Conservation (phyloP, 2,113 vertebrate species). For the Artemisiospiza belli region DNA sequence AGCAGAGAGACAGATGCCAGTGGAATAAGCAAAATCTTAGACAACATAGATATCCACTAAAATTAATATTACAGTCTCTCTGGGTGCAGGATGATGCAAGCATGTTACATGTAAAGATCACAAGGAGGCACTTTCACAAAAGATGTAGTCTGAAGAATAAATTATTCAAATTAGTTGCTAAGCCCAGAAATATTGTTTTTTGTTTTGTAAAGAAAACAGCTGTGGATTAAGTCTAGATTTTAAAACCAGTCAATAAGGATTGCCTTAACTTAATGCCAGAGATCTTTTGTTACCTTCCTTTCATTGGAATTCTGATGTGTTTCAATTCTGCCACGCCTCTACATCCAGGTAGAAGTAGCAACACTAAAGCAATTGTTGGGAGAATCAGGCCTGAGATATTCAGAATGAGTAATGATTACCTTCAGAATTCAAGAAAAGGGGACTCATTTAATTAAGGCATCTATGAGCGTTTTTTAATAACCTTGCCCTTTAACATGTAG, state of each 20-base stretch:
- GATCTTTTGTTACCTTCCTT: not conserved
- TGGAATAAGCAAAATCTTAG: not conserved
- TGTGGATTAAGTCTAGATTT: not conserved
- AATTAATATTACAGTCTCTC: not conserved
- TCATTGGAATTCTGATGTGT: rapidly evolving
- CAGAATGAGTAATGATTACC: not conserved
- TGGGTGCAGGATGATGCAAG: not conserved
- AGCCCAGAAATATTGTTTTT: not conserved
- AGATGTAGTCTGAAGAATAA: not conserved
- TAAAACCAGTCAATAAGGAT: not conserved
- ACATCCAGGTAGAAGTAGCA: not conserved
- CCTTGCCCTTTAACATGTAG: not conserved
- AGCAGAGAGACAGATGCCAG: not conserved
- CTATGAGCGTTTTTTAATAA: not conserved
- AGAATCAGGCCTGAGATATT: not conserved
- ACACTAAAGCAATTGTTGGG: not conserved
- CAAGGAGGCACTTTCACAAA: not conserved
- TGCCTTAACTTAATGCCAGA: not conserved
- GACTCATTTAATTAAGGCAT: not conserved
- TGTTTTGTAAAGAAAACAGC: not conserved
- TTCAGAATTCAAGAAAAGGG: not conserved
- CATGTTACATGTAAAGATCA: not conserved
- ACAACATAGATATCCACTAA: not conserved
- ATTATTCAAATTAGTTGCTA: not conserved
- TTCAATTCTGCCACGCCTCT: not conserved